Conservation (phyloP, 2,888 invertebrate species). For the Anthophora plumipes region DNA sequence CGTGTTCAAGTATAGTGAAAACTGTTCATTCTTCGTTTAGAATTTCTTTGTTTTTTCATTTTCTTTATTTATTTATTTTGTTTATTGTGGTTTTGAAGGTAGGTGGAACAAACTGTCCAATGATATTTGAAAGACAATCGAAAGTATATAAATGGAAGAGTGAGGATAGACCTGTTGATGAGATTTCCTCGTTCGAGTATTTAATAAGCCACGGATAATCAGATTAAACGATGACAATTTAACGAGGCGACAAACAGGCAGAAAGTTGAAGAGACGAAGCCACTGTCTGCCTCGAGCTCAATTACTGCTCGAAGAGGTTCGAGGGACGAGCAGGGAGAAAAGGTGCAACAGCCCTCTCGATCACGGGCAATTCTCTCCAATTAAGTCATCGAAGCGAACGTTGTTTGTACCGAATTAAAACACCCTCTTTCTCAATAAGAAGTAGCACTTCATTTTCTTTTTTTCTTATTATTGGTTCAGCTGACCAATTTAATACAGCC, state of each 20-base stretch:
- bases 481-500: too few relatives aligned
- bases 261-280: conserved; percentile 37
- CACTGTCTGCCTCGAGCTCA: conserved; percentile 28
- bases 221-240: conserved; percentile 59
- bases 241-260: conserved; percentile 33
- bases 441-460: too few relatives aligned
- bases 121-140: too few relatives aligned
- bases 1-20: not conserved
- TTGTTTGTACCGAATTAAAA: not conserved
- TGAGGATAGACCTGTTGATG: not conserved
- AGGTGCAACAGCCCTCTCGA: not conserved
- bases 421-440: not conserved
- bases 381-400: conserved; percentile 9
- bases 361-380: conserved; percentile 27
- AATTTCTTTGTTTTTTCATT: not conserved
- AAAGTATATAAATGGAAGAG: not conserved
- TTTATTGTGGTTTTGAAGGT: too few relatives aligned
- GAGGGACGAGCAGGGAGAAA: conserved; percentile 28
- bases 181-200: conserved; percentile 16
- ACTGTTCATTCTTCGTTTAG: not conserved
- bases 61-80: not conserved
- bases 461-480: too few relatives aligned
- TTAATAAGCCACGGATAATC: conserved; percentile 50
- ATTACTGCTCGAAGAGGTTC: conserved; percentile 27
- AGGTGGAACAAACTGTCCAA: too few relatives aligned